Evolutionary conservation across 2,797 vertebrate species (phyloP), one percentile per base, ranked within the genome.

Genomic region (Malurus splendens): DNA sequence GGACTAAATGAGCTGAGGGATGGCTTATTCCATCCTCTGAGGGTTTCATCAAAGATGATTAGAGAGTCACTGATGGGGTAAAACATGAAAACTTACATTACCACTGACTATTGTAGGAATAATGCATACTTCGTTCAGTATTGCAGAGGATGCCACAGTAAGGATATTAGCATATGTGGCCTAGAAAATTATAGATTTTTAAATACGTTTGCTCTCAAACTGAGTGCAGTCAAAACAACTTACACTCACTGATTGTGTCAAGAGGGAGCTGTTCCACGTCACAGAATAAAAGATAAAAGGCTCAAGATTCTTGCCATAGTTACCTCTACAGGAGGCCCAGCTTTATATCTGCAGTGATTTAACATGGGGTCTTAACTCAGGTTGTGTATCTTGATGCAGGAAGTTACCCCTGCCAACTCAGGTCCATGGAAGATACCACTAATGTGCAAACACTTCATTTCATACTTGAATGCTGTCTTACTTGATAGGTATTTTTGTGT

Each of bases 231-330:
- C 33, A 64, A 80, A 89, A 28, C 42, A 82, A 62, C 30, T 80
- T 80, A 27, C 2, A 19, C 8, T 47, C 51, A 41, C 62, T 0
- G 0, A 19, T 81, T 12, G 1, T 23, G 20, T 65, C 1, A 25
- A n/a, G 2, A 67, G 24, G 55, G 19, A 41, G 32, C 47, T 76
- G 12, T 36, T 86, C 13, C 7, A 6, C 68, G 38, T 64, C 50
- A 75, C 30, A 64, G 18, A 64, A 27, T 9, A 60, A 42, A 64
- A 71, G 27, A 72, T 17, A 67, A 79, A 73, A 74, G 20, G 23
- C 10, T 84, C 25, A 42, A 68, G 32, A 22, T 66, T 41, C 10
- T 41, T 82, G 51, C 28, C 45, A 25, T 41, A 61, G 0, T 55
- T 54, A 50, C 56, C 16, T 72, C 62, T 74, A 14, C 50, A 33